Percentiles rank a stretch among this genome's conserved stretches.
phyloP scores from a whole-genome alignment of 2,797 vertebrate species.

The Phoxinus dragarum region DNA sequence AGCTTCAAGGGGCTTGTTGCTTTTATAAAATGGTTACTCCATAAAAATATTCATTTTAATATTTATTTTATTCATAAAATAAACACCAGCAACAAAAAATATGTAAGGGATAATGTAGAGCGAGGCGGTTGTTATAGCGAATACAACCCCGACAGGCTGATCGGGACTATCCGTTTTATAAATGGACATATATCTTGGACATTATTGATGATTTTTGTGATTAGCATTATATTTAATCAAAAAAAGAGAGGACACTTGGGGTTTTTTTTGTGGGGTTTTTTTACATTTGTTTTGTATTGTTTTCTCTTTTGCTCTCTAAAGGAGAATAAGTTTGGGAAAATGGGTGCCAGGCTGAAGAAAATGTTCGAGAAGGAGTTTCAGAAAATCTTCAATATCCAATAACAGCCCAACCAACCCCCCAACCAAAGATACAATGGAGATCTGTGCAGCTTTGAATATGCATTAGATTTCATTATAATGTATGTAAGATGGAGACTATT shows the following conservation, averaged over 20 bases:
- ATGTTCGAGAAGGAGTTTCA: slow-evolving; percentile 70
- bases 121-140: no score
- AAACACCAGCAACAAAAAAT: no score
- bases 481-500: background rate
- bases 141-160: no score
- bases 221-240: background rate
- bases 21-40: no score
- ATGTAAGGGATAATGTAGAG: no score
- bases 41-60: no score
- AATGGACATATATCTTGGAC: background rate
- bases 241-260: slow-evolving; percentile 25
- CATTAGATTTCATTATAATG: background rate
- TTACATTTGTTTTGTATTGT: background rate
- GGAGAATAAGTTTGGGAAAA: slow-evolving; percentile 57
- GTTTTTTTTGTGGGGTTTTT: background rate
- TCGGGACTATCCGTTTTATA: no score
- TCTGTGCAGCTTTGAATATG: background rate
- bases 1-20: no score
- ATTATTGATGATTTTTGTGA: background rate
- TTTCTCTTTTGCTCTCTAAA: slow-evolving; percentile 57
- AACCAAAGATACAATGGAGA: background rate
- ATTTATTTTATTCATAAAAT: no score
- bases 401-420: background rate
- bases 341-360: slow-evolving; percentile 59
- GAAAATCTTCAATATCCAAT: slow-evolving; percentile 66